Evolutionary conservation across 1,140 invertebrate genomes (phyloP).

Genomic region (Orchestia grillus): DNA sequence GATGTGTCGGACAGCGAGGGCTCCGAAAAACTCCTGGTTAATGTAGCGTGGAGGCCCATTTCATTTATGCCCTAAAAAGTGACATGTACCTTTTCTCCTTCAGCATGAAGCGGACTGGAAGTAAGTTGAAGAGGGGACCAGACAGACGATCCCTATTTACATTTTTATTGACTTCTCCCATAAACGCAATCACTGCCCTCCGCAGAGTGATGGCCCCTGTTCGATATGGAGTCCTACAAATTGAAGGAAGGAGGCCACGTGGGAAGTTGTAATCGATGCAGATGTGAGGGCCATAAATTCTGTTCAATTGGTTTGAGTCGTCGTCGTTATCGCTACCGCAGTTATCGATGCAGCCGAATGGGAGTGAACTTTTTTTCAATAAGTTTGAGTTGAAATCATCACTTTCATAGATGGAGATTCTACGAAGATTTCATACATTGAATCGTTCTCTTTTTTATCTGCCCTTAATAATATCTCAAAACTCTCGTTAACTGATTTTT

Average conservation of each 20-base stretch:
- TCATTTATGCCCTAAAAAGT: neutral
- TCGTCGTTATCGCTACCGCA: neutral
- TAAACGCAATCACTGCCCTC: neutral
- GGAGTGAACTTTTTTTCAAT: neutral
- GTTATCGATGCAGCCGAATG: neutral
- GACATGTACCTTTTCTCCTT: neutral
- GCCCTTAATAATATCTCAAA: too few relatives aligned
- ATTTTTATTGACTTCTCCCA: slow-evolving; percentile 11
- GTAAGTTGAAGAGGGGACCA: slow-evolving; percentile 31
- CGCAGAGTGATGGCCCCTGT: neutral
- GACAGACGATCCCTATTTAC: slow-evolving; percentile 31
- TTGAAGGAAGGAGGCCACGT: neutral
- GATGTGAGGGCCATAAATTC: neutral
- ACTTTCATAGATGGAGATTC: too few relatives aligned
- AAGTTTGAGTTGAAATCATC: neutral
- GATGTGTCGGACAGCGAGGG: neutral
- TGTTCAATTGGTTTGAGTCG: neutral
- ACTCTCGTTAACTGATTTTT: too few relatives aligned
- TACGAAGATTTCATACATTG: too few relatives aligned
- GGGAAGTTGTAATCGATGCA: neutral
- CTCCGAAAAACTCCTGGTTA: neutral
- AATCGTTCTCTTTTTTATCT: too few relatives aligned
- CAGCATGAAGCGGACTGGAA: neutral
- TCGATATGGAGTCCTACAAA: neutral
- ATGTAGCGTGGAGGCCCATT: neutral